Evolutionary conservation across 23 tunicate genomes (phyloP).

Genomic region (Ciona savignyi): DNA sequence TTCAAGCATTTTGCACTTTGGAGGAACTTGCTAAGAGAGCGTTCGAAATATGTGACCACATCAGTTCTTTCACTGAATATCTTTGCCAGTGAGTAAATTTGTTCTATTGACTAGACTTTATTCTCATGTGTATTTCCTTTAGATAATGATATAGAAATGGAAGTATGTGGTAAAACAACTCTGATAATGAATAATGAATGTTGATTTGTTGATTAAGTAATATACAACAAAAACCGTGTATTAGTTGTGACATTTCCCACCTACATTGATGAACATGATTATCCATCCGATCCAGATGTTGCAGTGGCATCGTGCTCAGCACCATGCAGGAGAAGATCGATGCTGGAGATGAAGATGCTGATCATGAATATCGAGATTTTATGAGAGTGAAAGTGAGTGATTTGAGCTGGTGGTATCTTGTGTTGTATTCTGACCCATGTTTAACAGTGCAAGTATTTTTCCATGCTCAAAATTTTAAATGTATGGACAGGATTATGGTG

Average conservation of each 20-base stretch:
- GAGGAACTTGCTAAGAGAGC: conserved; percentile 37
- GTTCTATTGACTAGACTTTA: too few relatives aligned
- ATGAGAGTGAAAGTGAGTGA: conserved; percentile 42
- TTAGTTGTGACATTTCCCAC: too few relatives aligned
- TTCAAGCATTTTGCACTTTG: conserved; percentile 31
- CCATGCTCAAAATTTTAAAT: too few relatives aligned
- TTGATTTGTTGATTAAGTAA: not conserved
- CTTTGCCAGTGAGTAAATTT: conserved; percentile 43
- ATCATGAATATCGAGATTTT: conserved; percentile 69
- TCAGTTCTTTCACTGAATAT: conserved; percentile 40
- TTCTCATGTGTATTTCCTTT: too few relatives aligned
- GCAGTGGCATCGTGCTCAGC: conserved; percentile 27
- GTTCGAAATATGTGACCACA: conserved; percentile 23
- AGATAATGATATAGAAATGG: too few relatives aligned
- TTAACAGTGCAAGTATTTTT: not conserved
- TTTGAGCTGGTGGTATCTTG: not conserved
- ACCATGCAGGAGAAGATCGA: conserved; percentile 62
- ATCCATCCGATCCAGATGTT: too few relatives aligned
- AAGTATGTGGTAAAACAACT: too few relatives aligned
- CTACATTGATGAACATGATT: not conserved
- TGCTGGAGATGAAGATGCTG: conserved; percentile 70
- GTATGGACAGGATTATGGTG: too few relatives aligned
- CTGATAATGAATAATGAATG: too few relatives aligned
- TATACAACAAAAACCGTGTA: too few relatives aligned
- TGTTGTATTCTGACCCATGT: not conserved